These are phyloP conservation scores for Neogale vison DNA, from an alignment of 2,113 vertebrate genomes.

Conservation along the genomic window DNA sequence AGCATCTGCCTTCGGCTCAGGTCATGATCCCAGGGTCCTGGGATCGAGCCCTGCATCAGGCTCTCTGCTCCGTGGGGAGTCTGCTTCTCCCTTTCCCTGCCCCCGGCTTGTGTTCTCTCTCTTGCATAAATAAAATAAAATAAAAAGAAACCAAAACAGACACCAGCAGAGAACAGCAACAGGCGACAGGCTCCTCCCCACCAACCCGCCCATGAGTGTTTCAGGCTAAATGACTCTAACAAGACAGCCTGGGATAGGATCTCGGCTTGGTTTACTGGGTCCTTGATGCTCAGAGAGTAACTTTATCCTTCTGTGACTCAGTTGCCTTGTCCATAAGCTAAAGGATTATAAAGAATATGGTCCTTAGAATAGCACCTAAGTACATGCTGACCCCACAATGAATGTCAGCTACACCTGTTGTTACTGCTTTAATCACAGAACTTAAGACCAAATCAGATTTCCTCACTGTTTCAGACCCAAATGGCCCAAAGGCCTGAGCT, in stretches of 20 bases:
- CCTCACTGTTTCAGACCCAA: not conserved
- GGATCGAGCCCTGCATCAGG: not conserved
- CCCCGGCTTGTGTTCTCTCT: too few relatives aligned
- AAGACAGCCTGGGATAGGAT: too few relatives aligned
- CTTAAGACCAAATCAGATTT: not conserved
- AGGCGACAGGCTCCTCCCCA: not conserved
- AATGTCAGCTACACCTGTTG: not conserved
- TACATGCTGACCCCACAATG: not conserved
- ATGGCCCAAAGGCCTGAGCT: not conserved
- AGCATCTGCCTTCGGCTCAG: not conserved
- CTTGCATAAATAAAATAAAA: too few relatives aligned
- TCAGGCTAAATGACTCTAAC: not conserved
- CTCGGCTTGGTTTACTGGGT: not conserved
- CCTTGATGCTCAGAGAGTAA: not conserved
- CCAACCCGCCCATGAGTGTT: not conserved
- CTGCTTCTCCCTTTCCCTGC: too few relatives aligned
- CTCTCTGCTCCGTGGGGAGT: too few relatives aligned
- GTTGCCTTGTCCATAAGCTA: not conserved
- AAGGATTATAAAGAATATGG: not conserved
- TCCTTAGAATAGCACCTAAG: not conserved
- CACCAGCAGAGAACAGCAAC: not conserved
- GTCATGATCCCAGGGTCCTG: not conserved
- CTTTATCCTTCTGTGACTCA: not conserved
- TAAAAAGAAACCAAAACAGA: not conserved
- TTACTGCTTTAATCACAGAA: slow-evolving; percentile 55